Base-by-base conservation (phyloP, 2,797 vertebrate genomes). In the Euphonia xanthogaster region DNA sequence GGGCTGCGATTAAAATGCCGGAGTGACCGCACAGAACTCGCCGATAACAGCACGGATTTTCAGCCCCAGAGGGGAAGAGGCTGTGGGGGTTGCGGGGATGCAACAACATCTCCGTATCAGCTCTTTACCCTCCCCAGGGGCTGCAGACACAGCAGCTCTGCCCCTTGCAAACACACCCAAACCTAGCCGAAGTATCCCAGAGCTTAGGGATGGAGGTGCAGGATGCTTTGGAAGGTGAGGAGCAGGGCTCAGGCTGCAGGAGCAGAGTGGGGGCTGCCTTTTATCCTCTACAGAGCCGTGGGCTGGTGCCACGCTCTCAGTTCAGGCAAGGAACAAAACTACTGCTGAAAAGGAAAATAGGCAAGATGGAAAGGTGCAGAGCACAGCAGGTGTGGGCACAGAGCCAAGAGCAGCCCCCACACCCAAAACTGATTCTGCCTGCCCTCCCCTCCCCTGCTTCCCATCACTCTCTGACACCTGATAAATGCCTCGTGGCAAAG, bases 1-100 rank as follows among this genome's bases (percentile, higher is more conserved):
- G 10, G 12, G 60, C 55, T 45, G 31, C 48, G 15, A 30, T 67
- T n/a, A 7, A 55, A 39, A 55, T 2, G 51, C 62, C 28, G 7
- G 2, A 14, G 23, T 4, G 75, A 39, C 3, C 2, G 61, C 28
- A 45, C 61, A 5, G 22, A 6, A 17, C 47, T 21, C 87, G 19
- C 63, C 44, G 4, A 0, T 6, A 39, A 6, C 47, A 47, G 79
- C 39, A 5, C 16, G 8, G 33, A 8, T 15, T 19, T n/a, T 37
- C 16, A 2, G 37, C 30, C 37, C 39, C 57, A 2, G 14, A 17
- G 5, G 27, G 4, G 24, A 21, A 1, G 0, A n/a, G 47, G 44
- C 12, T 10, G 11, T 1, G 10, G 12, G 1, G 18, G n/a, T 11
- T 8, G 27, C 8, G 9, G 11, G 39, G 58, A 47, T 20, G 35